A percentile compares a stretch with the other conserved stretches of the same genome.
Conservation (phyloP, 2,797 vertebrate species). For the Etheostoma nigrum region DNA sequence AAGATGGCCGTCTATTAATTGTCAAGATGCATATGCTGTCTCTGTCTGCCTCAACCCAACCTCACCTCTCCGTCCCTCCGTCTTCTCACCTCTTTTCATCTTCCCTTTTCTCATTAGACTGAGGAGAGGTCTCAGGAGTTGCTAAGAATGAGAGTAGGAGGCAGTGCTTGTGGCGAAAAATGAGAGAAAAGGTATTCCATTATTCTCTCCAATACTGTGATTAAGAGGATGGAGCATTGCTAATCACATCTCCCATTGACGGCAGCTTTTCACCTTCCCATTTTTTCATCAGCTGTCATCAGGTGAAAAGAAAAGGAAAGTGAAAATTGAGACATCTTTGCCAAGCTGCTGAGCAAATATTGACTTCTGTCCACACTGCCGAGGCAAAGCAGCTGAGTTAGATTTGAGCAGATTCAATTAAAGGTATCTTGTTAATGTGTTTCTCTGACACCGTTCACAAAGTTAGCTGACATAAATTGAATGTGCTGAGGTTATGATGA, state of each 20-base stretch:
- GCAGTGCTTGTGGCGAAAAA: constrained; percentile 41
- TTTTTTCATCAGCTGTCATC: constrained; percentile 47
- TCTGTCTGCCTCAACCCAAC: constrained; percentile 25
- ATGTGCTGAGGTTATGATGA: constrained; percentile 41
- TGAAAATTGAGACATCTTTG: constrained; percentile 51
- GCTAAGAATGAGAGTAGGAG: constrained; percentile 44
- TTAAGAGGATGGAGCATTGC: constrained; percentile 46
- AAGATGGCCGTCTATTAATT: constrained; percentile 53
- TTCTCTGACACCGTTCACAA: constrained; percentile 28
- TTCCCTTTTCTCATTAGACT: constrained; percentile 52
- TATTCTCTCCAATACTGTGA: constrained; percentile 40
- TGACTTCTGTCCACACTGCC: constrained; percentile 47
- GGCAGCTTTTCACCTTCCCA: constrained; percentile 51
- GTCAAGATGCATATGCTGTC: constrained; percentile 39
- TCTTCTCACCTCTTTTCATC: constrained; percentile 26
- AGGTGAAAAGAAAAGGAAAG: constrained; percentile 7
- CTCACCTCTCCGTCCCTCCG: constrained; percentile 31
- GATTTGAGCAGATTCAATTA: constrained; percentile 60
- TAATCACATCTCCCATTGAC: constrained; percentile 51
- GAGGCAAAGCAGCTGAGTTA: constrained; percentile 49
- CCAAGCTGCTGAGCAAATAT: constrained; percentile 49
- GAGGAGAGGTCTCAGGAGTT: constrained; percentile 38
- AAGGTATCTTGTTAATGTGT: constrained; percentile 57
- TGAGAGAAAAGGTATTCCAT: constrained; percentile 41
- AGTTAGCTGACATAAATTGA: constrained; percentile 43